Percentiles rank a stretch among this genome's conserved stretches.
phyloP scores from a whole-genome alignment of 2,797 vertebrate genomes.

The Moxostoma hubbsi region DNA sequence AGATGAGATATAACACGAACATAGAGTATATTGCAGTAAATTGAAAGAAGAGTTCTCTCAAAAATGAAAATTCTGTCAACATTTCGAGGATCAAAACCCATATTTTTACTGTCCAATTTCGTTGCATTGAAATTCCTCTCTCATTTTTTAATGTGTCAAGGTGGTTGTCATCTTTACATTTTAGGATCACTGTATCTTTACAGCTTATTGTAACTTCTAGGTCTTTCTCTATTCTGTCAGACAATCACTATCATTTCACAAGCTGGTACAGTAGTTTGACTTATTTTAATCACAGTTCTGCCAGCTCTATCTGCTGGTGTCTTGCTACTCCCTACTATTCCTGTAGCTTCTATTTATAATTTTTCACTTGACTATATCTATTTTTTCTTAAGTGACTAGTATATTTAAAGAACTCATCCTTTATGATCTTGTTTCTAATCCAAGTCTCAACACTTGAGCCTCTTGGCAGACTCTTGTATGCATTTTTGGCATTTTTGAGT shows the following conservation, averaged over 20 bases:
- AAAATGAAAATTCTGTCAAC: too few relatives aligned
- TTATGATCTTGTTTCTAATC: slow-evolving; percentile 38
- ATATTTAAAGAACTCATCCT: slow-evolving; percentile 12
- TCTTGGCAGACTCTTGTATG: slow-evolving; percentile 15
- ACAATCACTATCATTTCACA: not conserved
- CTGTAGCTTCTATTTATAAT: not conserved
- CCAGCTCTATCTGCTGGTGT: not conserved
- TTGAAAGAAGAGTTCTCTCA: too few relatives aligned
- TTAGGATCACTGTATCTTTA: slow-evolving; percentile 2
- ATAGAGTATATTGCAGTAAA: too few relatives aligned
- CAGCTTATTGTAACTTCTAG: not conserved
- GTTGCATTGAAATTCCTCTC: not conserved
- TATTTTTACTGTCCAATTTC: too few relatives aligned
- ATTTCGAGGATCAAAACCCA: too few relatives aligned
- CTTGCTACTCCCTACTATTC: not conserved
- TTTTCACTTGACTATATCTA: not conserved
- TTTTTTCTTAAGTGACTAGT: not conserved
- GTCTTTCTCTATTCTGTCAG: not conserved
- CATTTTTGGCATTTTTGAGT: slow-evolving; percentile 21
- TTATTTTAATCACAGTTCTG: slow-evolving; percentile 15
- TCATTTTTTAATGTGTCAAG: too few relatives aligned
- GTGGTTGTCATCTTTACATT: too few relatives aligned
- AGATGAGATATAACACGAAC: not conserved
- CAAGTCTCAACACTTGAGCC: slow-evolving; percentile 14
- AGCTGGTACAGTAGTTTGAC: slow-evolving; percentile 18